Evolutionary conservation across 2,888 invertebrate genomes (phyloP), one percentile per base, ranked within the genome.

Genomic region (Mesorhabditis belari): DNA sequence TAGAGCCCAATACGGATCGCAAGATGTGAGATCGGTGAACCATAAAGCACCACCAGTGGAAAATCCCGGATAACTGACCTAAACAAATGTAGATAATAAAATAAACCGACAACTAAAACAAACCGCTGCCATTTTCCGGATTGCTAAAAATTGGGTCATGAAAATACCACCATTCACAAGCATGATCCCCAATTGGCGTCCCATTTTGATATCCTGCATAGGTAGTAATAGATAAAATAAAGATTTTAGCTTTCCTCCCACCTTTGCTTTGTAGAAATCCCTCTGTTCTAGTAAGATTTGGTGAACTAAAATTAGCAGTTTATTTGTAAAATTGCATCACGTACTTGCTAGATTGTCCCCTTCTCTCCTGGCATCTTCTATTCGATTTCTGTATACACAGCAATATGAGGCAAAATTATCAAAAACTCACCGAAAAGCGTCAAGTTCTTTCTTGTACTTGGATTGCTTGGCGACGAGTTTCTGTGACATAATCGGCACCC

Each of bases 1-100:
- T 60, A 98, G 84, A 17, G 90, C 69, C 79, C 88, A 95, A 82
- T 86, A 90, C 53, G 93, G 94, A 85, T 98, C 98, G 3, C 89
- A 86, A 9, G 91, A 82, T 0, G 94, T 92, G 52, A 98, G 85
- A 85, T 99, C 93, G 3, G 86, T 84, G 81, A 98, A 94, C 96
- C 96, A 98, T 75, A 86, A 87, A 1, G 91, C 71, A 0, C 98
- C 98, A 28, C 96, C 96, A 0, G 87, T 85, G 67, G 87, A 86
- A 86, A 96, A 86, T 80, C 92, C 92, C 50, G 91, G 91, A 35
- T 98, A 90, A 2, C 94, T 95, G 28, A 67, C 65, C 65, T 69
- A 23, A 24, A 57, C 28, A 24, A 51, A 44, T 29, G n/a, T n/a
- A n/a, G n/a, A 49, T 23, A 44, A 29, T 27, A 21, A 35, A 17